Conservation (phyloP, 2,113 vertebrate species). For the Balaeniceps rex region DNA sequence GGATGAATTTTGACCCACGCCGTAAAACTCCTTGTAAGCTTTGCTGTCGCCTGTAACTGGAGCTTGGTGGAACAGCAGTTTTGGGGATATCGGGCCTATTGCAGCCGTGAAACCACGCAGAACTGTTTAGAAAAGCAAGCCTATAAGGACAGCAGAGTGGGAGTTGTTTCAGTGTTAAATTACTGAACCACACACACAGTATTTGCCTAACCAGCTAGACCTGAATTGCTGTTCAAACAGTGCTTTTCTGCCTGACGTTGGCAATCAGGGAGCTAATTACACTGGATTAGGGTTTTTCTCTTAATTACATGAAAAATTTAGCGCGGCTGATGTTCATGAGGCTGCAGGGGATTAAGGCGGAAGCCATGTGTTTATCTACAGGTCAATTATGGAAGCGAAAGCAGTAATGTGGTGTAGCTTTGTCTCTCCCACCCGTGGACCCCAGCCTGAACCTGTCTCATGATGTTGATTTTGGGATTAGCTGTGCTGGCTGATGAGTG, state of each 20-base stretch:
- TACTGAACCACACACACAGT: conserved; percentile 35
- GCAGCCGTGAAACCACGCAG: not conserved
- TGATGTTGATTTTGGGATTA: not conserved
- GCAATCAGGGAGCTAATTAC: conserved; percentile 80
- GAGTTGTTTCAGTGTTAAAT: not conserved
- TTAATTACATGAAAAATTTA: conserved; percentile 80
- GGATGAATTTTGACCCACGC: not conserved
- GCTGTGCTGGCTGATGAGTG: not conserved
- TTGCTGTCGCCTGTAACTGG: not conserved
- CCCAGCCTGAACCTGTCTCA: not conserved
- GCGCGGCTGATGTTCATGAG: conserved; percentile 56
- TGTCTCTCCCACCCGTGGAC: not conserved
- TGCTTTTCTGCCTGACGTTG: conserved; percentile 63
- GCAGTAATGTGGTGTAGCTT: not conserved
- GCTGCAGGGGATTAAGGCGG: conserved; percentile 62
- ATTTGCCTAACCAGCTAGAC: conserved; percentile 70
- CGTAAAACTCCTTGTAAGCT: not conserved
- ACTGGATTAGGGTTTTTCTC: conserved; percentile 76
- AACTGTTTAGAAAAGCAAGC: not conserved
- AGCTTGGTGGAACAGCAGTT: not conserved
- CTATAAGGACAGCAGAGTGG: not conserved
- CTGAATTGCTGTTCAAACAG: conserved; percentile 75
- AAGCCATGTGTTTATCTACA: conserved; percentile 41
- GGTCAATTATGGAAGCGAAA: not conserved
- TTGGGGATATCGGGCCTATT: not conserved